A percentile compares a stretch with the other conserved stretches of the same genome.
Evolutionary conservation across 1,140 invertebrate species (phyloP).

Genomic region (Leptinotarsa undecemlineata): DNA sequence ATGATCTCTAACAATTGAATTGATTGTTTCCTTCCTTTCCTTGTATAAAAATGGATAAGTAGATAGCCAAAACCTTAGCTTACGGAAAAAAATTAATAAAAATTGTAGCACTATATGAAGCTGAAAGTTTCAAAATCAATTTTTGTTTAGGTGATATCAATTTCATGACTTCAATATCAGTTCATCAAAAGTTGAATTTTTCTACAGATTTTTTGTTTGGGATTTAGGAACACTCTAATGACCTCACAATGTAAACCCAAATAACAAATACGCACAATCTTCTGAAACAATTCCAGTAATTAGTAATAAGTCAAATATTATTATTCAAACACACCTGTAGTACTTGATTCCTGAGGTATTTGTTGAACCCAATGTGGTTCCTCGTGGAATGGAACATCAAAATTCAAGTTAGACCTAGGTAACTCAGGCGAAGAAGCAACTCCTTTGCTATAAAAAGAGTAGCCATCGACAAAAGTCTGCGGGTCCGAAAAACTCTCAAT

Average conservation of each 20-base stretch:
- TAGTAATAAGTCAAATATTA: conserved; percentile 17
- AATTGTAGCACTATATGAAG: too few relatives aligned
- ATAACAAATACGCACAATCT: background rate
- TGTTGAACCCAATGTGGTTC: conserved; percentile 76
- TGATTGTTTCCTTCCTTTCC: too few relatives aligned
- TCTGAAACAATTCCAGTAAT: conserved; percentile 9
- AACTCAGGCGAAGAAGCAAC: conserved; percentile 42
- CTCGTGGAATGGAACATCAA: conserved; percentile 48
- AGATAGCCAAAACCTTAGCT: too few relatives aligned
- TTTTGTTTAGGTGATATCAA: too few relatives aligned
- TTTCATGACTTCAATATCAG: too few relatives aligned
- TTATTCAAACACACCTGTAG: conserved; percentile 54
- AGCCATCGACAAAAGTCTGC: conserved; percentile 59
- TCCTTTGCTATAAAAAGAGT: conserved; percentile 62
- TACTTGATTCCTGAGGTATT: conserved; percentile 64
- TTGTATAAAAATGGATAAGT: too few relatives aligned
- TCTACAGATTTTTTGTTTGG: too few relatives aligned
- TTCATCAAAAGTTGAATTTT: too few relatives aligned
- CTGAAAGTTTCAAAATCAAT: too few relatives aligned
- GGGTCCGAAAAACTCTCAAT: conserved; percentile 67
- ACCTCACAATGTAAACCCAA: background rate
- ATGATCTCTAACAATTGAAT: too few relatives aligned
- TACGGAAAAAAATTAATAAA: too few relatives aligned
- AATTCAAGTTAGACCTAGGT: conserved; percentile 34
- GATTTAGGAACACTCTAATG: background rate